phyloP scores from a whole-genome alignment of 2,888 invertebrate genomes.

The Colostygia pectinataria region DNA sequence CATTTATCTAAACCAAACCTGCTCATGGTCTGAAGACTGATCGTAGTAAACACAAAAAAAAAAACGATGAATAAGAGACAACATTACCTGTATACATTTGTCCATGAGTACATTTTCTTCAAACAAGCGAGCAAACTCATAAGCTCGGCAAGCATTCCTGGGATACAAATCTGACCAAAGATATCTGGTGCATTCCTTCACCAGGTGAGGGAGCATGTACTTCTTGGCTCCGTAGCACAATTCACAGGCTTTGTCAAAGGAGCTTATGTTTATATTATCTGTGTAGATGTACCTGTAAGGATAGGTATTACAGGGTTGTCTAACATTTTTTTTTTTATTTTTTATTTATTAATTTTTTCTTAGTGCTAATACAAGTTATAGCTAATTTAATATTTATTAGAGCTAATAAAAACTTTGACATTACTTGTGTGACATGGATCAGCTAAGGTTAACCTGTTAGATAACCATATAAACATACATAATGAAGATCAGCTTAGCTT shows the following conservation, averaged over 20 bases:
- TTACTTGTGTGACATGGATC: too few relatives aligned
- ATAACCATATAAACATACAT: too few relatives aligned
- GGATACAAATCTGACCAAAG: slow-evolving; percentile 92
- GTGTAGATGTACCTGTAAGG: slow-evolving; percentile 89
- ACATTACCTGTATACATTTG: slow-evolving; percentile 88
- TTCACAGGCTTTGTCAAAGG: slow-evolving; percentile 94
- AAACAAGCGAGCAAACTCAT: slow-evolving; percentile 93
- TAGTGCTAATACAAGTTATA: too few relatives aligned
- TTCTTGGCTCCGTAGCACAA: slow-evolving; percentile 94
- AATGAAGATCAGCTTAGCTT: too few relatives aligned
- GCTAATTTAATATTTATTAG: too few relatives aligned
- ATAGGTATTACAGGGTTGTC: neutral
- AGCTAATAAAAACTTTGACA: too few relatives aligned
- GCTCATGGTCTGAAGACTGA: too few relatives aligned
- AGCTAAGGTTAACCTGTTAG: too few relatives aligned
- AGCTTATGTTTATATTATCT: slow-evolving; percentile 89
- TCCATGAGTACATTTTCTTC: slow-evolving; percentile 92
- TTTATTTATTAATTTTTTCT: too few relatives aligned
- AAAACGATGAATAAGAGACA: too few relatives aligned
- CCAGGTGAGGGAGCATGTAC: slow-evolving; percentile 92
- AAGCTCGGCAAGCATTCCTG: slow-evolving; percentile 92
- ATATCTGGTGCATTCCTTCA: slow-evolving; percentile 91
- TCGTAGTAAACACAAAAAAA: too few relatives aligned
- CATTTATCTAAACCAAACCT: too few relatives aligned
- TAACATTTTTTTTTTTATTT: neutral